Conservation (phyloP, 2,113 vertebrate genomes). For the Psettodes erumei region DNA sequence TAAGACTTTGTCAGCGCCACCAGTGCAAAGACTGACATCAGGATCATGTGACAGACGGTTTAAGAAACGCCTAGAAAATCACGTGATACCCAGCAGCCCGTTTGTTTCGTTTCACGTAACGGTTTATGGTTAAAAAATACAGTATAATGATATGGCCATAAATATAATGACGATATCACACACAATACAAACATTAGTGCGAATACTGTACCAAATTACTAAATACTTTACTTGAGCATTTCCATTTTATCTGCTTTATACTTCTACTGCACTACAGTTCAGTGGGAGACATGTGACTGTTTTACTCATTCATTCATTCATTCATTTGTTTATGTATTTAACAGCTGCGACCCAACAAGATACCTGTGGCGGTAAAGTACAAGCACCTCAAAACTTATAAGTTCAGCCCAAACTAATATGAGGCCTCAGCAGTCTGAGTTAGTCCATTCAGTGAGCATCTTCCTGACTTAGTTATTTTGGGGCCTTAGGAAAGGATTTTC, state of each 20-base stretch:
- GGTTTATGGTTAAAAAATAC: background rate
- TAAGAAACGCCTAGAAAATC: conserved; percentile 64
- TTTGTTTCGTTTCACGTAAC: background rate
- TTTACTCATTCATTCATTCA: too few species aligned
- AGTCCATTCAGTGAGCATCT: too few species aligned
- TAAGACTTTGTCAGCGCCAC: background rate
- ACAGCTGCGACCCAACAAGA: too few species aligned
- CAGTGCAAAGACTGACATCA: conserved; percentile 21
- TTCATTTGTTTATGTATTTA: too few species aligned
- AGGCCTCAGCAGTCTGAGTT: too few species aligned
- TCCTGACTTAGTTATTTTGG: background rate
- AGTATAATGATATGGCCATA: background rate
- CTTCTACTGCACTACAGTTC: background rate
- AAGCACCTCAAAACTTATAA: too few species aligned
- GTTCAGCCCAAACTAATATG: too few species aligned
- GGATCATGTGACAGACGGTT: conserved; percentile 62
- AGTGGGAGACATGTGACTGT: too few species aligned
- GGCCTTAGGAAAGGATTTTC: background rate
- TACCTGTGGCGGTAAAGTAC: background rate
- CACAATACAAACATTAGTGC: background rate
- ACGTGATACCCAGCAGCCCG: conserved; percentile 49
- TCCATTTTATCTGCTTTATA: background rate
- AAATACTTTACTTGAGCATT: background rate
- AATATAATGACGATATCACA: background rate
- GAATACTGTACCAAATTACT: too few species aligned